phyloP scores from a whole-genome alignment of 2,113 vertebrate species.

The Spermophilus dauricus region DNA sequence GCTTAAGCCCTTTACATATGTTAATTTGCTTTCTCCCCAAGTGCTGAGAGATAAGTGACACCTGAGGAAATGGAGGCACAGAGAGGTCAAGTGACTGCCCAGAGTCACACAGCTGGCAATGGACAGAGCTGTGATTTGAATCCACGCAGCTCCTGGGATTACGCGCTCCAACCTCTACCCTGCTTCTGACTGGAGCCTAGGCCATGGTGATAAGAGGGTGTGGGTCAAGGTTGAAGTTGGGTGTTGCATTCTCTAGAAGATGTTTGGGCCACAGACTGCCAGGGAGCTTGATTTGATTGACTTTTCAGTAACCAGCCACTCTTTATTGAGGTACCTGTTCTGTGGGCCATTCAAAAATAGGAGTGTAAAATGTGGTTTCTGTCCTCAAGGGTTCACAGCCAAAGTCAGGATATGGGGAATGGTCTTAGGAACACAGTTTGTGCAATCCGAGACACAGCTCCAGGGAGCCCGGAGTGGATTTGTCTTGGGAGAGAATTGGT shows the following conservation, averaged over 20 bases:
- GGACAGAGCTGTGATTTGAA: not conserved
- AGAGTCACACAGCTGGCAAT: not conserved
- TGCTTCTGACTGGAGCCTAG: not conserved
- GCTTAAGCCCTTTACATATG: not conserved
- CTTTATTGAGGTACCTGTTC: not conserved
- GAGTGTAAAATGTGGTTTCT: not conserved
- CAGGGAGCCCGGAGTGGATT: not conserved
- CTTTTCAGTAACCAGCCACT: not conserved
- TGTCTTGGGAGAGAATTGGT: not conserved
- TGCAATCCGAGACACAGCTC: not conserved
- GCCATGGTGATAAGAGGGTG: not conserved
- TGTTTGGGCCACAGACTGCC: not conserved
- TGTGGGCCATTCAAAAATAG: conserved; percentile 1
- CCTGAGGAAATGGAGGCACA: not conserved
- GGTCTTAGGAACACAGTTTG: not conserved
- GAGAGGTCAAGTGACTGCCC: not conserved
- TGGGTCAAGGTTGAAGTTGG: not conserved
- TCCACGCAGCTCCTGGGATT: not conserved
- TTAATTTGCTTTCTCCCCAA: not conserved
- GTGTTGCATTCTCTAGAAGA: not conserved
- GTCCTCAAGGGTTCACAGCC: not conserved
- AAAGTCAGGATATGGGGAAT: not conserved
- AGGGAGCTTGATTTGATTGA: not conserved
- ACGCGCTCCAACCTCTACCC: not conserved
- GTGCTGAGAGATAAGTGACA: not conserved